Base-by-base conservation (phyloP, 2,888 invertebrate species). In the Caenorhabditis virilis region DNA sequence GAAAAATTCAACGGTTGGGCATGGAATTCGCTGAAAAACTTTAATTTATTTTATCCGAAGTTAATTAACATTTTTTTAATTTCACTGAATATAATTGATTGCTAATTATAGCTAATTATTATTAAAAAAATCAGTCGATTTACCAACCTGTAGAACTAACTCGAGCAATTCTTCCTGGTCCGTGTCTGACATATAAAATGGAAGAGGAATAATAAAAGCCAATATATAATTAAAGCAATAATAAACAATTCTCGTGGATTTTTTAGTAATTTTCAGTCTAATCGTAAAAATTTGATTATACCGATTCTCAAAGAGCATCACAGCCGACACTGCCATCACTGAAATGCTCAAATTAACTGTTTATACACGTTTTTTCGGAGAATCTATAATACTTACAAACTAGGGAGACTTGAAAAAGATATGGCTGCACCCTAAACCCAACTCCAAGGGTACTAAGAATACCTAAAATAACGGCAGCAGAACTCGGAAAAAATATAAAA, bases 1-100 rank as follows among this genome's bases (percentile, higher is more conserved):
- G 39, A 27, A 55, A 36, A 61, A 61, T 20, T 60, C 60, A 25
- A 54, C 45, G 9, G 60, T 60, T 13, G 60, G 60, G 23, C 60
- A 60, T 15, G 53, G 54, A 16, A 54, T 54, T 22, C 50, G 25
- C 53, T 58, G 58, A 38, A 49, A 20, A n/a, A n/a, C 11, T 25
- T 15, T 2, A 16, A 35, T 38, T 36, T 36, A 13, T 36, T 9
- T 36, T 13, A 9, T 30, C 13, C 13, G 7, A 47, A 47, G 26
- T 26, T 36, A 9, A 52, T 15, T 22, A 20, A 18, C 27, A 9
- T 51, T 11, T 6, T 13, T 22, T 7, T 36, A 16, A 9, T n/a
- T 3, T 6, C 6, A 23, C 23, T 18, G 13, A 16, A 15, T n/a
- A n/a, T n/a, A n/a, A n/a, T n/a, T n/a, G n/a, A n/a, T n/a, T n/a